Conservation (phyloP, 92 coral and sea anemone species). For the Phenganax subtilis region DNA sequence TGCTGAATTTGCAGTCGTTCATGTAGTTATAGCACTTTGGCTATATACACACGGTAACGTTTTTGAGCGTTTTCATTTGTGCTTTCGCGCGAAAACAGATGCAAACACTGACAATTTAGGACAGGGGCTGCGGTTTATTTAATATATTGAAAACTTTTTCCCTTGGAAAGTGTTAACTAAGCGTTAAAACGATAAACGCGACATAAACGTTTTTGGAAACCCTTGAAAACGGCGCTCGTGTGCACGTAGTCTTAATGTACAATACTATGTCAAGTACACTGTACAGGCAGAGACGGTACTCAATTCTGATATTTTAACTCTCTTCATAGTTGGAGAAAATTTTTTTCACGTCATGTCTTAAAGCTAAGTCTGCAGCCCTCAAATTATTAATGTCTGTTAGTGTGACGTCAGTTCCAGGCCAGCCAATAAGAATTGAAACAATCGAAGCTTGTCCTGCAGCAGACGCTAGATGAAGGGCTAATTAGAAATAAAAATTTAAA, state of each 20-base stretch:
- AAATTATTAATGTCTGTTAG: conserved; percentile 62
- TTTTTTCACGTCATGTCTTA: conserved; percentile 56
- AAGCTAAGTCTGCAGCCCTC: conserved; percentile 67
- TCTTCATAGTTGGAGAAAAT: conserved; percentile 25
- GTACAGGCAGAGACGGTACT: neutral
- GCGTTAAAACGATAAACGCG: no score
- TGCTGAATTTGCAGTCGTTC: no score
- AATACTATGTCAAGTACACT: neutral
- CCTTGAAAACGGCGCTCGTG: no score
- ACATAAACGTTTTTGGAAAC: no score
- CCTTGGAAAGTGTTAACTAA: no score
- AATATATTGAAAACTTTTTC: no score
- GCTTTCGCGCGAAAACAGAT: no score
- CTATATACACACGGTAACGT: no score
- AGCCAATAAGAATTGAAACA: conserved; percentile 56
- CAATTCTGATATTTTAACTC: neutral
- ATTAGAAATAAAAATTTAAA: neutral
- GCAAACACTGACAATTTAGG: no score
- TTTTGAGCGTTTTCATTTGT: no score
- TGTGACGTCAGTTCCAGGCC: conserved; percentile 50
- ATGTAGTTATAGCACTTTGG: neutral
- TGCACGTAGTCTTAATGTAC: neutral
- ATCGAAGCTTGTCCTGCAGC: conserved; percentile 80
- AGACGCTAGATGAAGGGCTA: conserved; percentile 87
- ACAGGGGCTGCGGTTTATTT: no score